Evolutionary conservation across 2,113 vertebrate species (phyloP), one percentile per base, ranked within the genome.

Genomic region (Tachuris rubrigastra): DNA sequence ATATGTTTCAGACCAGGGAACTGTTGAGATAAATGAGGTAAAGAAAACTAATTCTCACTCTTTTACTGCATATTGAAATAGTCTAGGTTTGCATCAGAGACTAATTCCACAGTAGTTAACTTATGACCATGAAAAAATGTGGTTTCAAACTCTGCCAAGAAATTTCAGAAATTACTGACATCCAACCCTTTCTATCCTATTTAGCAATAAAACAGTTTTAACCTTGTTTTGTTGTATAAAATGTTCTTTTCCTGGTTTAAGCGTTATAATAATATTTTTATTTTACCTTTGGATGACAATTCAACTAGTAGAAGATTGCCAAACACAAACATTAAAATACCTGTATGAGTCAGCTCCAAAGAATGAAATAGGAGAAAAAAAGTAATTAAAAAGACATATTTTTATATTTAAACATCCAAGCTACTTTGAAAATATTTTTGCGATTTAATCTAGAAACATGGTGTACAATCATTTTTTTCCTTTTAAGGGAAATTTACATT

Each of bases 261-360:
- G 16, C 50, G 5, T 74, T 90, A 50, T 13, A 53, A 49, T 49
- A 68, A 68, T 88, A 73, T 81, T 94, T 93, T 93, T 41, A 60
- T 92, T 90, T 90, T 93, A 92, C 60, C 76, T 92, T 84, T 90
- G 68, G 83, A 88, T 66, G 30, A 73, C 37, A 80, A n/a, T 59
- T 84, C 59, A 77, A 8, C 19, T 80, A 62, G 75, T 7, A 83
- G 59, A 80, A 90, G 72, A 71, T 30, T 86, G 68, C 79, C 83
- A 93, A n/a, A 91, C 9, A 53, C 17, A 35, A 66, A 50, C 21
- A 77, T 82, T 88, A 88, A 92, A 95, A 74, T 67, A 55, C 28
- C 30, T 27, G 62, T 42, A 4, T 85, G 67, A 88, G n/a, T 94
- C 81, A 69, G 46, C 18, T 86, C 25, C 72, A 67, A 92, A 95